A percentile compares a stretch with the other conserved stretches of the same genome.
phyloP scores from a whole-genome alignment of 2,797 vertebrate species.

The Amniataba percoides region DNA sequence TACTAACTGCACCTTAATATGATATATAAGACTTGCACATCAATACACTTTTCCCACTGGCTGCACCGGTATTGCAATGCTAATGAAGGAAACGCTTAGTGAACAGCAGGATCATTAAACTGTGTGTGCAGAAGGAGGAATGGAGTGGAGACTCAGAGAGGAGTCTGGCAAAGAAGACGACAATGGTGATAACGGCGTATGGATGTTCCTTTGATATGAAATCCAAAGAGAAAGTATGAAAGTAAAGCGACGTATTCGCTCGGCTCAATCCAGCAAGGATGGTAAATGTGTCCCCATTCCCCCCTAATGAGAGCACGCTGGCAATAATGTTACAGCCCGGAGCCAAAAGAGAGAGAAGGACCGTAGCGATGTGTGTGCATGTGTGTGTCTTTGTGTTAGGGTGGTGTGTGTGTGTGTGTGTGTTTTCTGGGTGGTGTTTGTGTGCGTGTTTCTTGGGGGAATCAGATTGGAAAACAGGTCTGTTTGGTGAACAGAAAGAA shows the following conservation, averaged over 20 bases:
- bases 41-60: slow-evolving; percentile 37
- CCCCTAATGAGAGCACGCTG: slow-evolving; percentile 51
- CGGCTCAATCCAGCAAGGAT: slow-evolving; percentile 25
- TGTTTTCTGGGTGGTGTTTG: background rate
- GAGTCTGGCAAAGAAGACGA: slow-evolving; percentile 11
- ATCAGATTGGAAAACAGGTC: slow-evolving; percentile 49
- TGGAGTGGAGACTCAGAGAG: background rate
- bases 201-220: slow-evolving; percentile 30
- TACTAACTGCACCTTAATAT: slow-evolving; percentile 43
- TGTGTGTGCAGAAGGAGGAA: slow-evolving; percentile 3
- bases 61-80: slow-evolving; percentile 43
- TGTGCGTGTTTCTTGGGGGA: slow-evolving; percentile 15
- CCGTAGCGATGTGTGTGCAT: background rate
- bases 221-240: background rate
- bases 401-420: background rate
- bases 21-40: slow-evolving; percentile 37
- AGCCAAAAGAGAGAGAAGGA: slow-evolving; percentile 32
- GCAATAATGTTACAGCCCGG: slow-evolving; percentile 50
- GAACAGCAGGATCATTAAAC: slow-evolving; percentile 59
- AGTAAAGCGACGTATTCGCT: slow-evolving; percentile 21
- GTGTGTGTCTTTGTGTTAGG: too few species aligned
- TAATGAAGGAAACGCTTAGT: slow-evolving; percentile 52
- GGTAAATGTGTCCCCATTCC: slow-evolving; percentile 48
- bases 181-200: background rate
- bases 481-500: slow-evolving; percentile 24